Percentiles rank a stretch among this genome's conserved stretches.
Conservation (phyloP, 2,113 vertebrate genomes). For the Poeciliopsis turrubarensis region DNA sequence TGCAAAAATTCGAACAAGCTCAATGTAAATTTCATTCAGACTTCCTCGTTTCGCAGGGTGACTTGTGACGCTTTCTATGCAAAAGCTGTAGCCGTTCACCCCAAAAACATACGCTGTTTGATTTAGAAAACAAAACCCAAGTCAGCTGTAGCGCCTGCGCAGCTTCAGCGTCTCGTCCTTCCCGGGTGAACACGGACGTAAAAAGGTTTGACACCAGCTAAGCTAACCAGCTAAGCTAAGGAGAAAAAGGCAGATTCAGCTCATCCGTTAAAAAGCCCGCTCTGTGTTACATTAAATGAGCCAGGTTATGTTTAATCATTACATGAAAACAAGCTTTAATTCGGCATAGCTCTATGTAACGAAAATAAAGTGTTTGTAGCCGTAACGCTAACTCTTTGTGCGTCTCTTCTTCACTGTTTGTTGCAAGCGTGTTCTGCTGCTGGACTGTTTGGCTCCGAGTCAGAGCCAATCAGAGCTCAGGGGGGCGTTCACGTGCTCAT, state of each 20-base stretch:
- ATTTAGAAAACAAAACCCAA: rapidly evolving
- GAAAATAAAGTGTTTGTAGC: neutral
- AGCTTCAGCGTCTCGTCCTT: neutral
- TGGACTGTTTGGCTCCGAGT: constrained; percentile 26
- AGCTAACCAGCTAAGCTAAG: constrained; percentile 62
- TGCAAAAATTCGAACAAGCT: neutral
- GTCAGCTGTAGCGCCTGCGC: neutral
- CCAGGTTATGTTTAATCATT: rapidly evolving
- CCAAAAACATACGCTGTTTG: neutral
- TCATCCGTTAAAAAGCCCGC: neutral
- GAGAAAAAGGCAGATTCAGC: neutral
- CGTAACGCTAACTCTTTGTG: neutral
- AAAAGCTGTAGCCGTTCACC: neutral
- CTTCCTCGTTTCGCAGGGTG: constrained; percentile 45
- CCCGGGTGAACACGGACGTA: neutral
- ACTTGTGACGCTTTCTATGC: neutral
- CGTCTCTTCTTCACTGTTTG: constrained; percentile 10
- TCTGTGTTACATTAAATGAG: neutral
- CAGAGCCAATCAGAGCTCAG: constrained; percentile 53
- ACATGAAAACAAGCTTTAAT: neutral
- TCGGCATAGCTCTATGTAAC: neutral
- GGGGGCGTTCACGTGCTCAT: neutral
- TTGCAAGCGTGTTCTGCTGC: constrained; percentile 4
- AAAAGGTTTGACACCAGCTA: constrained; percentile 2
- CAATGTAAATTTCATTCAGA: constrained; percentile 44